These are phyloP conservation scores for Martes martes DNA, from an alignment of 2,113 vertebrate genomes.

Conservation along the genomic window DNA sequence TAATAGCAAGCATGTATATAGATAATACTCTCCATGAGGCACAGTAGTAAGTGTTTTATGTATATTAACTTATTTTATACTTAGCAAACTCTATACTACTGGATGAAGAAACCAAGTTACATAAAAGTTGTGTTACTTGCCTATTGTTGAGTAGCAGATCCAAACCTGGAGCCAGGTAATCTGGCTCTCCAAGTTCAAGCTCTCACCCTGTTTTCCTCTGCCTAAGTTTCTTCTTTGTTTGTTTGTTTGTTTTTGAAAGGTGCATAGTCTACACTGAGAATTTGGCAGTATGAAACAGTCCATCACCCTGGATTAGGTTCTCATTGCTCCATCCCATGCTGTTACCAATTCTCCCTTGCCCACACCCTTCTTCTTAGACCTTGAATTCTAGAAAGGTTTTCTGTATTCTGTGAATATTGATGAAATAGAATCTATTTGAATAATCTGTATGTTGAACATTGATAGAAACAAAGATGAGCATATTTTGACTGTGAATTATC, in stretches of 20 bases:
- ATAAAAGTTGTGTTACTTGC: not conserved
- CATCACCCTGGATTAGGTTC: not conserved
- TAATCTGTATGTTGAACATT: not conserved
- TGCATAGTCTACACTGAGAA: not conserved
- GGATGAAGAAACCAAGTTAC: not conserved
- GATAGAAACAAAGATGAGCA: not conserved
- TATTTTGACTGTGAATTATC: not conserved
- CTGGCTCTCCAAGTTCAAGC: not conserved
- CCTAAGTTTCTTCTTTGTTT: not conserved
- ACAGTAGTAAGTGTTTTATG: not conserved
- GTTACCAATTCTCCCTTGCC: not conserved
- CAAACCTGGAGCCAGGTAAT: not conserved
- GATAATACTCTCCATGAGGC: too few relatives aligned
- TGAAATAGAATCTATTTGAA: not conserved
- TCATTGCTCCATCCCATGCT: not conserved
- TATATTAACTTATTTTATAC: not conserved
- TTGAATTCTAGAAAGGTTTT: not conserved
- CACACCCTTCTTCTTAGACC: not conserved
- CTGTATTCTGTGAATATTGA: not conserved
- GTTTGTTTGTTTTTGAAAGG: not conserved
- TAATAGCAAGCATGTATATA: not conserved
- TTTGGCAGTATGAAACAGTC: not conserved
- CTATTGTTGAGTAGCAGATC: not conserved
- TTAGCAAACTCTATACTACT: not conserved
- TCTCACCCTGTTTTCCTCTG: not conserved